Evolutionary conservation across 2,113 vertebrate genomes (phyloP), one percentile per base, ranked within the genome.

Genomic region (Progne subis): DNA sequence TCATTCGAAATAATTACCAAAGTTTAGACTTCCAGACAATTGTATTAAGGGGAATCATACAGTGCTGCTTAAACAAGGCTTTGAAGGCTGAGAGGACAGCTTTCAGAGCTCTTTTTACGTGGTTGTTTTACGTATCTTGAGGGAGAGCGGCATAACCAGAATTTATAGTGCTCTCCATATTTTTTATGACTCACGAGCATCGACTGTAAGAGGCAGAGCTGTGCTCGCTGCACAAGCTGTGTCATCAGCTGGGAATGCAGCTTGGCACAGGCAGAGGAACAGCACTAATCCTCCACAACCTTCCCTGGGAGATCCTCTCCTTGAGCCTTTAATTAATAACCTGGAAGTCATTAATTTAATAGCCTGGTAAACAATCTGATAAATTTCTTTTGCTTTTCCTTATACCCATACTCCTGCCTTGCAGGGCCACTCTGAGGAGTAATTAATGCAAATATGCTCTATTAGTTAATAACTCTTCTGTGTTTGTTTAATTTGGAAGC

Each of bases 11-110:
- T 94, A 96, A 96, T 97, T 97, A 95, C 91, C 75, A 77, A 96
- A 95, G 94, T 96, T 97, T 94, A 97, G 93, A 93, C 90, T 95
- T 95, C 41, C 86, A 92, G 91, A 96, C 93, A 93, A 88, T 95
- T 92, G 87, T 85, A 93, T 95, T 90, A 94, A 96, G 84, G 87
- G 78, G 89, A 85, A 63, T 97, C 93, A 94, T 44, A 94, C 63
- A 92, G 87, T 3, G 82, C 87, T 88, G 93, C 91, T 95, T 92
- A 82, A 95, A 78, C 83, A 86, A 88, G 78, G 8, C 90, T 97
- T 97, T 96, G 95, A 96, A 96, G 85, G 14, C 75, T 50, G 85
- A 95, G 92, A 92, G 93, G 95, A 88, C 95, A 88, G 91, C 94
- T 95, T 95, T 91, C 94, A 32, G 25, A 74, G 92, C 92, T 92